phyloP scores from a whole-genome alignment of 2,797 vertebrate genomes.

The Columba guinea region DNA sequence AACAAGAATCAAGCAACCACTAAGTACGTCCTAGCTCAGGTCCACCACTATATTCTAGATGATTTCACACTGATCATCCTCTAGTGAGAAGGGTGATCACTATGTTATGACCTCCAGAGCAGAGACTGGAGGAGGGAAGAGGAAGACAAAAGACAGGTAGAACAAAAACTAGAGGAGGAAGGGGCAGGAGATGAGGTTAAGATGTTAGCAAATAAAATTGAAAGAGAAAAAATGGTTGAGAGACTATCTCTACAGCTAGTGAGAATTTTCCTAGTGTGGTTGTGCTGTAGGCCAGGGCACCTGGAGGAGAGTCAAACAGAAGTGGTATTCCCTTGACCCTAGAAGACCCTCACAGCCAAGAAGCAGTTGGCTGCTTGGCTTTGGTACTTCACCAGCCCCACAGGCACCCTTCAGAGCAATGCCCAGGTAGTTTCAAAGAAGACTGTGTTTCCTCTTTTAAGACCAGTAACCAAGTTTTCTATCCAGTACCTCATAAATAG shows the following conservation, averaged over 20 bases:
- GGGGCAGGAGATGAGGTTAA: not conserved
- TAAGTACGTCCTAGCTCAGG: not conserved
- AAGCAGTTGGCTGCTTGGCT: not conserved
- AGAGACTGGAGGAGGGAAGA: not conserved
- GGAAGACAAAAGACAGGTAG: not conserved
- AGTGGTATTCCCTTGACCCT: not conserved
- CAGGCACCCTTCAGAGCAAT: not conserved
- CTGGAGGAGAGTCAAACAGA: not conserved
- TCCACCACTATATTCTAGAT: not conserved
- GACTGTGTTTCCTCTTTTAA: not conserved
- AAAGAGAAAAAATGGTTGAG: not conserved
- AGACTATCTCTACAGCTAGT: not conserved
- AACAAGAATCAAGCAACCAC: not conserved
- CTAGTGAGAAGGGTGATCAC: not conserved
- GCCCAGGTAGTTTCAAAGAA: not conserved
- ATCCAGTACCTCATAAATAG: not conserved
- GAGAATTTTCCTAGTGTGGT: not conserved
- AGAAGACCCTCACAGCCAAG: not conserved
- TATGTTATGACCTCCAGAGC: not conserved
- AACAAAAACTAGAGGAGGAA: not conserved
- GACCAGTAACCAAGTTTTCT: not conserved
- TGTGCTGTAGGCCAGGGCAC: not conserved
- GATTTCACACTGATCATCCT: not conserved
- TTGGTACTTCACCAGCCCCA: not conserved
- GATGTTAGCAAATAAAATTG: not conserved